A percentile compares a stretch with the other conserved stretches of the same genome.
Evolutionary conservation across 1,140 invertebrate species (phyloP).

Genomic region (Caenorhabditis elegans): WBcel235 BX284603.4:7142001-7142500

Average conservation of each 20-base stretch:
- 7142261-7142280: not conserved
- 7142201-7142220: not conserved
- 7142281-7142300: not conserved
- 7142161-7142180: no score
- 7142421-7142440: no score
- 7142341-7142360: not conserved
- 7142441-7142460: no score
- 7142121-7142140: no score
- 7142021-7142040: constrained; percentile 32
- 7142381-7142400: not conserved
- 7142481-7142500: no score
- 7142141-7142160: not conserved
- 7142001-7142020: constrained; percentile 57
- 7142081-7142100: no score
- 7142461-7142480: no score
- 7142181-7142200: no score
- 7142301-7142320: not conserved
- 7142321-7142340: not conserved
- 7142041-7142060: no score
- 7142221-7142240: not conserved
- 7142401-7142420: no score
- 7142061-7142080: no score
- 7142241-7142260: not conserved
- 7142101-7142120: no score
- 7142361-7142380: not conserved